Base-by-base conservation (phyloP, 2,888 invertebrate genomes). In the Ferrisia virgata region DNA sequence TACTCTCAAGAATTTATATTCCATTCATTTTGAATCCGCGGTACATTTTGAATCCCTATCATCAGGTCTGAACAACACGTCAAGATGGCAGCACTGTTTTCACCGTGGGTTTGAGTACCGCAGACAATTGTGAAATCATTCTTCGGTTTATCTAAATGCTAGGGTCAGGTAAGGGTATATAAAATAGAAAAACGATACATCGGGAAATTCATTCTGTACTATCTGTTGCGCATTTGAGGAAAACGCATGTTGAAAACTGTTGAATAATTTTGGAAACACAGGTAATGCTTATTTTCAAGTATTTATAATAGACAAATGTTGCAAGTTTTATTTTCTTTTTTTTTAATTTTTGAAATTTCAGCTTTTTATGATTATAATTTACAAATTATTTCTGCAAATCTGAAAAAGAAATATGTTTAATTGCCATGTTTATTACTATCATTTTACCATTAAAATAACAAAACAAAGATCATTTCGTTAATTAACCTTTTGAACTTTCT, bases 181-280 rank as follows among this genome's bases (percentile, higher is more conserved):
- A 80, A 80, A 80, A 80, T 80, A 80, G 47, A 31, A 53, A 31
- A 80, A 31, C 47, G 28, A 31, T 28, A 80, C 80, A n/a, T 47
- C 80, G 53, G 28, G 31, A 80, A 80, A 31, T 80, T 79, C 79
- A 79, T 79, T 79, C 79, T 47, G 31, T 79, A 76, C 72, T 76
- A 80, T 47, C 80, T 80, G 80, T 80, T 53, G 80, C 80, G 53
- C 80, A 76, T 76, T 76, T 76, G 36, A 76, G n/a, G 72, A 9
- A 76, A 76, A 36, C 72, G 72, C 36, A 76, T 76, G 72, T 28
- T 76, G 36, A 28, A 76, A 36, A 76, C 72, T 36, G 69, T 33
- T 76, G 36, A 36, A 76, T 76, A 76, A 76, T 76, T 36, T 53
- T 3, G 53, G 11, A 53, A 53, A 22, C 22, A 53, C 72, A 76